Conservation (phyloP, 2,888 invertebrate genomes). For the Odontomyia ornata region DNA sequence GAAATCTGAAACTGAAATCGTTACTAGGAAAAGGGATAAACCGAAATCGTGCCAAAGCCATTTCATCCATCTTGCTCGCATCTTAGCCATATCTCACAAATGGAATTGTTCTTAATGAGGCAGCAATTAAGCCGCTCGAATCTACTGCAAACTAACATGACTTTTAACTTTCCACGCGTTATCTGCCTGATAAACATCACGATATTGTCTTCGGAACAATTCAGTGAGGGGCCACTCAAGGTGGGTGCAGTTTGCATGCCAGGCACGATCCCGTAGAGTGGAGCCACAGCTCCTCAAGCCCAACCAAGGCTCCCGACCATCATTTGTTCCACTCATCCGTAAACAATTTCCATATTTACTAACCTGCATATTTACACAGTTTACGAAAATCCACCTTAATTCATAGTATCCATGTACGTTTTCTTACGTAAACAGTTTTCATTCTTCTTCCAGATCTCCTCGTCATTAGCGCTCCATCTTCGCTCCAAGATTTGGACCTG, state of each 20-base stretch:
- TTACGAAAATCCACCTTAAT: constrained; percentile 8
- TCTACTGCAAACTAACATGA: neutral
- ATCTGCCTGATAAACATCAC: neutral
- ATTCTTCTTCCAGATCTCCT: constrained; percentile 8
- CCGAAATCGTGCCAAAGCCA: neutral
- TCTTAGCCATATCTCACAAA: neutral
- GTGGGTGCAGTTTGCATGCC: neutral
- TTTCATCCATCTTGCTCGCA: neutral
- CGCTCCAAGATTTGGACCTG: neutral
- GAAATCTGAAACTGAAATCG: neutral
- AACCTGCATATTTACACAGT: neutral
- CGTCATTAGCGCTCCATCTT: neutral
- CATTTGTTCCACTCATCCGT: neutral
- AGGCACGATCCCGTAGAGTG: neutral
- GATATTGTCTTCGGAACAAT: neutral
- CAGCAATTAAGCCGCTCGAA: neutral
- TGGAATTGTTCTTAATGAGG: neutral
- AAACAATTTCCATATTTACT: constrained; percentile 2
- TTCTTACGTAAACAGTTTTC: neutral
- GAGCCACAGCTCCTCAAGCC: neutral
- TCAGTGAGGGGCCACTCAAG: neutral
- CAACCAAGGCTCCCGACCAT: neutral
- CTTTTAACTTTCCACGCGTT: constrained; percentile 22
- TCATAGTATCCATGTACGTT: neutral
- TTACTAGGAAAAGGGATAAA: constrained; percentile 4